phyloP scores from a whole-genome alignment of 2,888 invertebrate species.

The Andrena haemorrhoa region DNA sequence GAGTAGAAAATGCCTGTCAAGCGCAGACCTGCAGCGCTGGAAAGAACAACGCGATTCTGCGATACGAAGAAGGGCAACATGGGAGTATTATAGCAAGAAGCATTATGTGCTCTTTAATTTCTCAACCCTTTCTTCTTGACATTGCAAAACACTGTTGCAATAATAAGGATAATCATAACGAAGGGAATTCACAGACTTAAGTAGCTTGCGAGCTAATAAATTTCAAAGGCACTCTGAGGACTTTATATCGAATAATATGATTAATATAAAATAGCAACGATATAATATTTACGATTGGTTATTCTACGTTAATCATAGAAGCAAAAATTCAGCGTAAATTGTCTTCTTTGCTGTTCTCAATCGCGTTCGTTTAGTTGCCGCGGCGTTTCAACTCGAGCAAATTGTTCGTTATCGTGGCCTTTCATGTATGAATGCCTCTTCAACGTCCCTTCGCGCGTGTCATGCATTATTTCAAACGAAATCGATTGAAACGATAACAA shows the following conservation, averaged over 20 bases:
- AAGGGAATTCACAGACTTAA: too few relatives aligned
- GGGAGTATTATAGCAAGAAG: too few relatives aligned
- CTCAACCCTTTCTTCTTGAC: too few relatives aligned
- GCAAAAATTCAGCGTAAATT: background rate
- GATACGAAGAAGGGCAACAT: background rate
- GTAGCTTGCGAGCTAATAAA: too few relatives aligned
- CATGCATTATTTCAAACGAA: background rate
- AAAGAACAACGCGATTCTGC: background rate
- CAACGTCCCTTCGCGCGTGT: background rate
- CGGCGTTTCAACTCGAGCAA: background rate
- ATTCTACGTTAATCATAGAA: background rate
- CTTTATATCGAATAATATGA: background rate
- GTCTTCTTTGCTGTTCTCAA: background rate
- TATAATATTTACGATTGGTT: background rate
- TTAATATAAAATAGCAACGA: background rate
- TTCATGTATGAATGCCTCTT: constrained; percentile 8
- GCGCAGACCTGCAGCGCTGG: background rate
- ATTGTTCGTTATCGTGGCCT: background rate
- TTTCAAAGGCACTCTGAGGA: background rate
- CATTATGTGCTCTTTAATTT: too few relatives aligned
- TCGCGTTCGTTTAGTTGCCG: background rate
- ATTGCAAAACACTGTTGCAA: too few relatives aligned
- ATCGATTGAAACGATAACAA: constrained; percentile 17
- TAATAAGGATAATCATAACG: too few relatives aligned
- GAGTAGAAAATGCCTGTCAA: constrained; percentile 5